Evolutionary conservation across 37 sponge, comb jelly and placozoan genomes (phyloP), one percentile per base, ranked within the genome.

Genomic region (Amphimedon queenslandica): DNA sequence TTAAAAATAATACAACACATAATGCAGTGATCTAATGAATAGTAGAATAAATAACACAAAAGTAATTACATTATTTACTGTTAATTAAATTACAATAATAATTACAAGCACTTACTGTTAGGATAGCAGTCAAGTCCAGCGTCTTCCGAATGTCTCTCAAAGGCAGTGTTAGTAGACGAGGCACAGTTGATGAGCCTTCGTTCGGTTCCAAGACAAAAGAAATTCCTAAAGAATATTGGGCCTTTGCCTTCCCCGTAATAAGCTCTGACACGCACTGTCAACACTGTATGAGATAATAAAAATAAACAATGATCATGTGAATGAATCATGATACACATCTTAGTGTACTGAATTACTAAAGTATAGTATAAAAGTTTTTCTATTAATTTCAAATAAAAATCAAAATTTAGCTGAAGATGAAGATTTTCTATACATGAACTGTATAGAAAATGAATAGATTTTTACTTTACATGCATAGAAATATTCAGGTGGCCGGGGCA

Each of bases 111-210:
- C 53, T 18, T 18, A 47, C 53, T 13, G 8, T 72, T 72, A 55
- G 55, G 35, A 53, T 43, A 30, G 29, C 74, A 74, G 10, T 40
- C 33, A 3, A 74, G 63, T 8, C 74, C 74, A 58, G 74, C 74
- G 42, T 77, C 77, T 65, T 77, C 77, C 64, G 40, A 64, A 65
- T 77, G 77, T 34, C 42, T 40, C 56, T 57, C 47, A 65, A 38
- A 33, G 2, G 53, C 2, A 25, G 60, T 66, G 21, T 21, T 30
- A n/a, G 60, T 5, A 34, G 27, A 36, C 32, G 33, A 58, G 5
- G 63, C 37, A 32, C 74, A 74, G 74, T 74, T 39, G 4, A 57
- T 37, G 35, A 74, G 63, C 13, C 38, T 58, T 57, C 23, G 8
- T 34, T 74, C 74, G 13, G 32, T 36, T 74, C 74, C 74, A 5